phyloP scores from a whole-genome alignment of 2,113 vertebrate genomes.

The Myodes glareolus region DNA sequence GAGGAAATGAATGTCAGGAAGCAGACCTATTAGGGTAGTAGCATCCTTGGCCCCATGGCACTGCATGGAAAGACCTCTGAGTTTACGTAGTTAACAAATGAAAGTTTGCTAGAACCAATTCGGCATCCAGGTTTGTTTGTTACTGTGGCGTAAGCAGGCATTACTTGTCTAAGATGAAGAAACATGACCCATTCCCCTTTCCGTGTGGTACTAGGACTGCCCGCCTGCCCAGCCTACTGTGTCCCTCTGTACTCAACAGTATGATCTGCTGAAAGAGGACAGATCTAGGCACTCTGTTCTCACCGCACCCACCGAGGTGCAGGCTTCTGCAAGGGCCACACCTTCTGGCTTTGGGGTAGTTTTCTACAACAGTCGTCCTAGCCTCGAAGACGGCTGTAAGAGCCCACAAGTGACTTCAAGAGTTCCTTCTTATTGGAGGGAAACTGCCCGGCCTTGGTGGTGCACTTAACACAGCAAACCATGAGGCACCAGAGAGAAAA shows the following conservation, averaged over 20 bases:
- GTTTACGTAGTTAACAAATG: not conserved
- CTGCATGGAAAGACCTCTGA: not conserved
- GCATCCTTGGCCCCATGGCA: not conserved
- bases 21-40: not conserved
- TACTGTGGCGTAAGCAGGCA: not conserved
- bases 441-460: rapidly evolving
- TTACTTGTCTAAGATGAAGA: not conserved
- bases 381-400: not conserved
- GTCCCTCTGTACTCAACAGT: not conserved
- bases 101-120: not conserved
- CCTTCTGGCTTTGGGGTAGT: not conserved
- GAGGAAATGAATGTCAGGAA: not conserved
- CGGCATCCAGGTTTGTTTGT: not conserved
- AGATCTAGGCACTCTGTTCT: not conserved
- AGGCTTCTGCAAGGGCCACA: not conserved
- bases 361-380: not conserved
- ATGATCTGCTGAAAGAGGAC: not conserved
- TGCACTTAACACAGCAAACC: not conserved
- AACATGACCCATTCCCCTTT: not conserved
- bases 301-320: not conserved
- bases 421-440: not conserved
- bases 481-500: not conserved
- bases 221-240: not conserved
- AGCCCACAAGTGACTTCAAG: not conserved
- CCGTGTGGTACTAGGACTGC: not conserved